Conservation (phyloP, 2,113 vertebrate species). For the Dipodomys spectabilis region DNA sequence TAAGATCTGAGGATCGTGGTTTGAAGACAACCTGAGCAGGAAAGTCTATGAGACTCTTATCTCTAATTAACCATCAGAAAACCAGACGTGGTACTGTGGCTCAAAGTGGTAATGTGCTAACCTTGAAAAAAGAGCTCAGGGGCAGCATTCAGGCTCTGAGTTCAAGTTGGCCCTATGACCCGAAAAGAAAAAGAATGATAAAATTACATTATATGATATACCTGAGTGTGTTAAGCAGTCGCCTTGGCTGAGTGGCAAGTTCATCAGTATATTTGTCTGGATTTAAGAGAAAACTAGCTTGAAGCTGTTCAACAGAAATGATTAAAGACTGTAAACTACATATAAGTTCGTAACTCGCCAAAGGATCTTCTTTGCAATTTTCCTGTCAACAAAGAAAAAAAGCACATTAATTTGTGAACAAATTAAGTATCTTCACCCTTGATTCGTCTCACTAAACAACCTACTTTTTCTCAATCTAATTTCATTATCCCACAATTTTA, state of each 20-base stretch:
- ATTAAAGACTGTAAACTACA: conserved; percentile 95
- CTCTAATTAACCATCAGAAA: no score
- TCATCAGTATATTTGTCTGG: conserved; percentile 93
- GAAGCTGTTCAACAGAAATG: conserved; percentile 95
- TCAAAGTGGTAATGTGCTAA: no score
- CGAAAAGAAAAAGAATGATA: neutral
- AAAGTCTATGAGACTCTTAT: no score
- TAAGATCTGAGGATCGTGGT: no score
- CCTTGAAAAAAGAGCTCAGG: no score
- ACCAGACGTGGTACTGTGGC: no score
- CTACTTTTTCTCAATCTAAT: conserved; percentile 43
- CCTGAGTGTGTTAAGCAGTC: conserved; percentile 95
- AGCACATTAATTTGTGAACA: conserved; percentile 16
- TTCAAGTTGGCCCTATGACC: no score
- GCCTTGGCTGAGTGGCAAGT: conserved; percentile 94
- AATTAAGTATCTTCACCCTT: conserved; percentile 4
- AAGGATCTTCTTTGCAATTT: conserved; percentile 85
- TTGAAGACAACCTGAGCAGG: no score
- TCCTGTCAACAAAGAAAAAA: conserved; percentile 80
- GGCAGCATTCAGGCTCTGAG: no score
- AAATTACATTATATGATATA: conserved; percentile 71
- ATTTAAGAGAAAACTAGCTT: conserved; percentile 94
- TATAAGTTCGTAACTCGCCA: conserved; percentile 93
- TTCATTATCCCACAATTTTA: conserved; percentile 42
- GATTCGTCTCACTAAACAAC: neutral